These are phyloP conservation scores for Tipula helvola DNA, from an alignment of 2,888 invertebrate genomes.

Conservation along the genomic window DNA sequence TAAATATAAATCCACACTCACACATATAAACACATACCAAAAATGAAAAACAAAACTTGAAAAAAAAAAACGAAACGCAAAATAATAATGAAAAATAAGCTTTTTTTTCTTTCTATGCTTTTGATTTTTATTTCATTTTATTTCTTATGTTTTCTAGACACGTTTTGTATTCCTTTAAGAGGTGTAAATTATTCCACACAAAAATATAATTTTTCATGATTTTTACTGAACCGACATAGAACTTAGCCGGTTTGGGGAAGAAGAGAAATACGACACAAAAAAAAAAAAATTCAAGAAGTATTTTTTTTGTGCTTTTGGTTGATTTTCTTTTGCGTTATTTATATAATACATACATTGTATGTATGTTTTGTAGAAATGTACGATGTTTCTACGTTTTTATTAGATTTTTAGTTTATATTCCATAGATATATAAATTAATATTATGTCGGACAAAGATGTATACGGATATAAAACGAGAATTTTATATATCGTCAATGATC, in stretches of 20 bases:
- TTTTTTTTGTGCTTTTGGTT: background rate
- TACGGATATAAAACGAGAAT: background rate
- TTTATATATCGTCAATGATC: background rate
- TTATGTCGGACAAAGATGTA: background rate
- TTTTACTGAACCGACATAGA: background rate
- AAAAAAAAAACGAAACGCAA: background rate
- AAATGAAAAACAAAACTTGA: background rate
- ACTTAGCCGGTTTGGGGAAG: background rate
- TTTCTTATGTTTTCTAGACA: background rate
- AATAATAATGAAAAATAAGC: background rate
- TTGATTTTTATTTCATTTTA: background rate
- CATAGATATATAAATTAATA: background rate
- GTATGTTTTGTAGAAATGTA: background rate
- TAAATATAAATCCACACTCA: background rate
- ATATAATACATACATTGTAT: background rate
- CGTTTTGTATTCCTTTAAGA: conserved; percentile 4
- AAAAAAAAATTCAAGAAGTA: background rate
- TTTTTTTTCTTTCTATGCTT: background rate
- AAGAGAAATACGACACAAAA: background rate
- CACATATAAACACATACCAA: background rate
- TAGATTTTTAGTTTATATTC: background rate
- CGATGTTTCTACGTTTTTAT: background rate
- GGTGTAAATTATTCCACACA: conserved; percentile 4
- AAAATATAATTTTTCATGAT: background rate
- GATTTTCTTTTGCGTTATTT: background rate